These are phyloP conservation scores for Dipodomys stephensi DNA, from an alignment of 2,113 vertebrate genomes.

Conservation along the genomic window DNA sequence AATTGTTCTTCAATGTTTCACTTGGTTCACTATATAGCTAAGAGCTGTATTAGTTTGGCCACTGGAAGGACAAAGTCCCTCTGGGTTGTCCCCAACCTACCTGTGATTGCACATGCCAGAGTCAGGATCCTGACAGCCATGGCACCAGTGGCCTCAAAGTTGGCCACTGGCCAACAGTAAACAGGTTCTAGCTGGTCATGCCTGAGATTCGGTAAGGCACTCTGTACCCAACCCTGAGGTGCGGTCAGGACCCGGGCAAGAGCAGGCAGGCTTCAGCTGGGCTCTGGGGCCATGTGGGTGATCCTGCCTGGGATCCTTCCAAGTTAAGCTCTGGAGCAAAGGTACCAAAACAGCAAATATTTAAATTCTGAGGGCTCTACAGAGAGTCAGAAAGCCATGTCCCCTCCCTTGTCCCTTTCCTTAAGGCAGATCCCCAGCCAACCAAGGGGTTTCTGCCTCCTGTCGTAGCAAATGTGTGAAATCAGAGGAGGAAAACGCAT, in stretches of 20 bases:
- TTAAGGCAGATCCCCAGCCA: background rate
- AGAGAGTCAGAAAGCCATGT: background rate
- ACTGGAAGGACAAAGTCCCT: background rate
- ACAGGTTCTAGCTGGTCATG: conserved; percentile 62
- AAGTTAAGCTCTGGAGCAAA: background rate
- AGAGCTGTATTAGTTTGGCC: background rate
- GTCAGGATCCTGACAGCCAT: conserved; percentile 3
- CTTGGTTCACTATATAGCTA: background rate
- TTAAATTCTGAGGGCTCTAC: background rate
- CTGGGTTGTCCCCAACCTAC: background rate
- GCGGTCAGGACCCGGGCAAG: conserved; percentile 7
- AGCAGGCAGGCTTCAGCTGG: conserved; percentile 27
- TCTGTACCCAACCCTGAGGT: conserved; percentile 61
- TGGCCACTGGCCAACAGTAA: conserved; percentile 24
- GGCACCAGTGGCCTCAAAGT: background rate
- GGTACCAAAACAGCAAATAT: background rate
- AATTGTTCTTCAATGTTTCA: background rate
- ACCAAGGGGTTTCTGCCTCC: background rate
- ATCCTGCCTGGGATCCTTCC: background rate
- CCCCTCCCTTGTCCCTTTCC: background rate
- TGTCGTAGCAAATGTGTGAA: background rate
- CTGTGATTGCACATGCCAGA: background rate
- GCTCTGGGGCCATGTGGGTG: no score
- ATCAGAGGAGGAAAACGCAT: background rate
- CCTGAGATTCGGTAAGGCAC: conserved; percentile 58